Evolutionary conservation across 2,113 vertebrate species (phyloP).

Genomic region (Sebastes fasciatus): DNA sequence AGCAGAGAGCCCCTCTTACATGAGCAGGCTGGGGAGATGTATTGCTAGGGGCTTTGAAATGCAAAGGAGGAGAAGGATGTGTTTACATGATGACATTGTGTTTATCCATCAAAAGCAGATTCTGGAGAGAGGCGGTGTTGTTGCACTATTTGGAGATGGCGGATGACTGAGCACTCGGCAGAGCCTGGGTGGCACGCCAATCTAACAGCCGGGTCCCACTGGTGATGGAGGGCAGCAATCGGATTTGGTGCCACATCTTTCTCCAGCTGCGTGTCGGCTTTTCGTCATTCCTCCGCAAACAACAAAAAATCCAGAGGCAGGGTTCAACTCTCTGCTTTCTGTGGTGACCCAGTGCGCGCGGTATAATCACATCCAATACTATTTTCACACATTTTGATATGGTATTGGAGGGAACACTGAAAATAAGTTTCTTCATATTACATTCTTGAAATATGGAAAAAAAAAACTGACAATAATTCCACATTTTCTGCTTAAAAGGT

Average conservation of each 20-base stretch:
- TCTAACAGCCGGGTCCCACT: conserved; percentile 67
- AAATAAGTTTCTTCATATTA: not conserved
- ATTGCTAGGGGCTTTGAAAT: conserved; percentile 75
- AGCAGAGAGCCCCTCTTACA: conserved; percentile 52
- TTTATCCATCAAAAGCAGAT: conserved; percentile 81
- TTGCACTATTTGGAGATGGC: conserved; percentile 63
- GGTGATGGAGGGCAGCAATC: conserved; percentile 62
- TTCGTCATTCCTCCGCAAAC: conserved; percentile 32
- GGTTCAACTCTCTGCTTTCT: conserved; percentile 11
- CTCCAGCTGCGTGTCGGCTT: conserved; percentile 37
- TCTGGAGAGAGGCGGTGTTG: conserved; percentile 60
- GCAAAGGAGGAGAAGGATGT: conserved; percentile 79
- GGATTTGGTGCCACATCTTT: conserved; percentile 58
- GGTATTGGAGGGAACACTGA: not conserved
- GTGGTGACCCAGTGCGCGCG: not conserved
- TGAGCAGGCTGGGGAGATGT: conserved; percentile 64
- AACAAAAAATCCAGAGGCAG: conserved; percentile 40
- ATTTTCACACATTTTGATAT: not conserved
- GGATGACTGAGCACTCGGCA: conserved; percentile 57
- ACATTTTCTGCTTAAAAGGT: not conserved
- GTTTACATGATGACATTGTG: conserved; percentile 77
- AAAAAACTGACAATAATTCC: not conserved
- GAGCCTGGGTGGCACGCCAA: conserved; percentile 66
- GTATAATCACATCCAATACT: conserved; percentile 47
- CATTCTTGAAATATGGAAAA: not conserved